A percentile compares a stretch with the other conserved stretches of the same genome.
Conservation (phyloP, 2,797 vertebrate species). For the Tragopan temminckii region DNA sequence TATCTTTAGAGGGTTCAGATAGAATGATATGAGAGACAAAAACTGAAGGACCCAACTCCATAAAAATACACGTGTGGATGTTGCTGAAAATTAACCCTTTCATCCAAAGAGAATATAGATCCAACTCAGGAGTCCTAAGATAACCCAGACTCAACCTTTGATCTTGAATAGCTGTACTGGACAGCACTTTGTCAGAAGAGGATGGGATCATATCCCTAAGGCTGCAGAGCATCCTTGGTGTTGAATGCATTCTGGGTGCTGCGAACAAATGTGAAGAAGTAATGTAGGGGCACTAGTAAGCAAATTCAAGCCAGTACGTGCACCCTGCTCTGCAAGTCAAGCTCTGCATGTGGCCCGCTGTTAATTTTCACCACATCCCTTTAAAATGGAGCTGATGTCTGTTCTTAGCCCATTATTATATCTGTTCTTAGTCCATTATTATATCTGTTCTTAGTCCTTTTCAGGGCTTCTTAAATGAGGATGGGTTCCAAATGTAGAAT, state of each 20-base stretch:
- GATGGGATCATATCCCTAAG: neutral
- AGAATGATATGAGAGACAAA: neutral
- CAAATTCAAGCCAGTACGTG: neutral
- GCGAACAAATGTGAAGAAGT: neutral
- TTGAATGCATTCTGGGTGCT: neutral
- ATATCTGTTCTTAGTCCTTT: neutral
- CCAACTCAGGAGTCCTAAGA: neutral
- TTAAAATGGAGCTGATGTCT: rapidly evolving
- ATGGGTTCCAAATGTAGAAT: neutral
- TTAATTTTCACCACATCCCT: neutral
- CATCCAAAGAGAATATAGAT: neutral
- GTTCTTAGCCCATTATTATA: rapidly evolving
- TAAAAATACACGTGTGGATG: neutral
- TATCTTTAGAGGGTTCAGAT: neutral
- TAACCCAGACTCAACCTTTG: neutral
- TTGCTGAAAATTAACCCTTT: neutral
- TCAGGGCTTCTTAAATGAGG: neutral
- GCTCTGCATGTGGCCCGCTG: neutral
- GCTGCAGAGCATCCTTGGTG: neutral
- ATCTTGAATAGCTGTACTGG: neutral
- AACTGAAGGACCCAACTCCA: neutral
- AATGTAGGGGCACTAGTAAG: neutral
- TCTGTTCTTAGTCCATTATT: rapidly evolving
- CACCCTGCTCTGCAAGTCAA: neutral
- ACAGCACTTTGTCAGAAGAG: neutral